These are phyloP conservation scores for Rhodeus uyekii DNA, from an alignment of 2,797 vertebrate species.

Conservation along the genomic window DNA sequence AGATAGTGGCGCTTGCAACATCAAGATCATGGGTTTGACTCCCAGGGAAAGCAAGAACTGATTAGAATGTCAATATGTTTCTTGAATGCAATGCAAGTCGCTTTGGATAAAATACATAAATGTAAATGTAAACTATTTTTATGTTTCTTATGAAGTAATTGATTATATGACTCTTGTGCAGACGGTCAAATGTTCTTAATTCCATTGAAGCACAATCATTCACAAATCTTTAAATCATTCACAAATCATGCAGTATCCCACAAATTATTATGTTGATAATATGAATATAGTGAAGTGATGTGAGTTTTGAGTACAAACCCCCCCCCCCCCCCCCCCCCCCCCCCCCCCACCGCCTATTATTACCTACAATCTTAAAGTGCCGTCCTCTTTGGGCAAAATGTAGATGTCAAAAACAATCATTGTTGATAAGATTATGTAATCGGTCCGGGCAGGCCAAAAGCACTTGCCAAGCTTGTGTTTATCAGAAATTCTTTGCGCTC, in stretches of 20 bases:
- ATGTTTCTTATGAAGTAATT: not conserved
- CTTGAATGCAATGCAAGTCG: too few relatives aligned
- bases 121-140: too few relatives aligned
- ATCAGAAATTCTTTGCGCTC: conserved; percentile 17
- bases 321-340: too few relatives aligned
- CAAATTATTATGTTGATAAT: not conserved
- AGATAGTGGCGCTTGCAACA: too few relatives aligned
- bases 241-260: not conserved
- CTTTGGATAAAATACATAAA: too few relatives aligned
- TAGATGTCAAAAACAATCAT: not conserved
- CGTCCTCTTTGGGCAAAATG: not conserved
- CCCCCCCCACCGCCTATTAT: too few relatives aligned
- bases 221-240: not conserved
- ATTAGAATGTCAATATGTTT: too few relatives aligned
- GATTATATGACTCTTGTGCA: not conserved
- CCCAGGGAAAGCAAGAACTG: too few relatives aligned
- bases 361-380: not conserved
- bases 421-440: conserved; percentile 29
- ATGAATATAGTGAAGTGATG: too few relatives aligned
- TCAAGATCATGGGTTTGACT: too few relatives aligned
- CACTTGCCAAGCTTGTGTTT: conserved; percentile 25
- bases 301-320: too few relatives aligned
- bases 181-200: not conserved
- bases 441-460: not conserved
- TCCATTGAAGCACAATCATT: not conserved